Evolutionary conservation across 35 echinoderm and acorn worm species (phyloP).

Genomic region (Eucidaris tribuloides): DNA sequence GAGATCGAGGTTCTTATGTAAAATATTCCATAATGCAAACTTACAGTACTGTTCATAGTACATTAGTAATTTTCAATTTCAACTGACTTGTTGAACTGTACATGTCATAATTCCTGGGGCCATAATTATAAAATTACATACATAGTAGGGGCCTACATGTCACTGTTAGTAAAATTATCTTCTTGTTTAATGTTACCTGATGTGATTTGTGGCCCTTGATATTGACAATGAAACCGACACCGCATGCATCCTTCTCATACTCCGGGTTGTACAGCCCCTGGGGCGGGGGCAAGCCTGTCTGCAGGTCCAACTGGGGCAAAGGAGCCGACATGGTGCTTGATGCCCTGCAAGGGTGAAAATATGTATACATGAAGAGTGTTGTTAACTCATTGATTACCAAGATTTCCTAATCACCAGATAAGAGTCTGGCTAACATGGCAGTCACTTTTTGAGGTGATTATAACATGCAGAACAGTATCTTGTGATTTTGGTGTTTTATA

Average conservation of each 20-base stretch:
- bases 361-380: not conserved
- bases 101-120: too few relatives aligned
- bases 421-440: too few relatives aligned
- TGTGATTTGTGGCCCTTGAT: slow-evolving; percentile 81
- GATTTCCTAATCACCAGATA: too few relatives aligned
- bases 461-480: not conserved
- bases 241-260: slow-evolving; percentile 96
- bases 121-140: too few relatives aligned
- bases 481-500: not conserved
- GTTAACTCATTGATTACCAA: not conserved
- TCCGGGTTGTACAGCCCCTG: slow-evolving; percentile 88
- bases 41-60: too few relatives aligned
- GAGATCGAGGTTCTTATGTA: too few relatives aligned
- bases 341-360: not conserved
- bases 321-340: not conserved
- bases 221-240: slow-evolving; percentile 97
- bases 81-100: too few relatives aligned
- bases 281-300: slow-evolving; percentile 63
- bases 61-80: too few relatives aligned
- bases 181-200: slow-evolving; percentile 47
- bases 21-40: too few relatives aligned
- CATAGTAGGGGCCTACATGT: too few relatives aligned
- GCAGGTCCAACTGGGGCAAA: slow-evolving; percentile 34
- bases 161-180: too few relatives aligned
- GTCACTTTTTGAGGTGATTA: too few relatives aligned